Evolutionary conservation across 2,888 invertebrate species (phyloP).

Genomic region (Melanophora roralis): DNA sequence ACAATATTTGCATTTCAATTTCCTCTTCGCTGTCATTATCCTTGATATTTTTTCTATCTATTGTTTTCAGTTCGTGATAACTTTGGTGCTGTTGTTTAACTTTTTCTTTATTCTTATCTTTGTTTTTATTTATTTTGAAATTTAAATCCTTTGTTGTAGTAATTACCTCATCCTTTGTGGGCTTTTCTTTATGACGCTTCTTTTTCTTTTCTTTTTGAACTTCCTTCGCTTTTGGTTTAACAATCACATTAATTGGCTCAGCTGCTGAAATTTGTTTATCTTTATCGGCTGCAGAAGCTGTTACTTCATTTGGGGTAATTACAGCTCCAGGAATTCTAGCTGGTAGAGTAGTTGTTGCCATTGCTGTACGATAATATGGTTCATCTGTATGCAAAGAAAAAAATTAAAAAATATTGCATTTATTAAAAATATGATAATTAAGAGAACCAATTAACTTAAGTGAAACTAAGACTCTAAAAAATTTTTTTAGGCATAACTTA

Average conservation of each 20-base stretch:
- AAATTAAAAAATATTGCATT: too few species aligned
- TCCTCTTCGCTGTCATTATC: conserved; percentile 51
- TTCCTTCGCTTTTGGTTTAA: conserved; percentile 49
- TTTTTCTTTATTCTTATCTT: conserved; percentile 37
- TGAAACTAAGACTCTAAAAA: too few species aligned
- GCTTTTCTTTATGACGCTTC: conserved; percentile 49
- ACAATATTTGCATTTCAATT: conserved; percentile 80
- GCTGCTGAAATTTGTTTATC: conserved; percentile 6
- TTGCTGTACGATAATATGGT: conserved; percentile 52
- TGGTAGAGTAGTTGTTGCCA: conserved; percentile 7
- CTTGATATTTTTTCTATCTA: background rate
- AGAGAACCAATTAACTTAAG: too few species aligned
- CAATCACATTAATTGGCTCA: conserved; percentile 27
- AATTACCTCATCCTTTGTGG: conserved; percentile 14
- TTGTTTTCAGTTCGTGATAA: background rate
- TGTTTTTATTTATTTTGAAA: conserved; percentile 75
- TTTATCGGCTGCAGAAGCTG: conserved; percentile 12
- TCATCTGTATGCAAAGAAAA: conserved; percentile 61
- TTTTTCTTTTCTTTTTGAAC: conserved; percentile 55
- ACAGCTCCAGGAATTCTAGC: background rate
- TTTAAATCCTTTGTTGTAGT: conserved; percentile 30
- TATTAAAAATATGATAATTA: too few species aligned
- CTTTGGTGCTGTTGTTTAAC: background rate
- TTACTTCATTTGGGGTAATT: conserved; percentile 5
- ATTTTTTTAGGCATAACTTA: too few species aligned